Evolutionary conservation across 2,797 vertebrate species (phyloP), one percentile per base, ranked within the genome.

Genomic region (Acrossocheilus fasciatus): DNA sequence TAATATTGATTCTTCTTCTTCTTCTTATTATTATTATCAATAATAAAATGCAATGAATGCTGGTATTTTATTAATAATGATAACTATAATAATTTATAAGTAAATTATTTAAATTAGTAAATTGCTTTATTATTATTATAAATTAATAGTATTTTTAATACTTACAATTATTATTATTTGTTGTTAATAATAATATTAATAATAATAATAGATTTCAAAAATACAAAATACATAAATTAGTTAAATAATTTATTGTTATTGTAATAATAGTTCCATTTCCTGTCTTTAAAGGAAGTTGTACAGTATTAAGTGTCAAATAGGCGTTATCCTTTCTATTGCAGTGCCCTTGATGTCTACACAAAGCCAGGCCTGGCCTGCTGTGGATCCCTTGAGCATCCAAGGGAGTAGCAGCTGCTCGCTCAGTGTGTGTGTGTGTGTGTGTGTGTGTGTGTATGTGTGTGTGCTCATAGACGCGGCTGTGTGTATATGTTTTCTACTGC

Each of bases 331-430:
- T 92, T 92, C 91, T 91, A 86, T 95, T 94, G 88, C 93, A 96
- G 95, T 96, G 95, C 96, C 96, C 93, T 95, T 97, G 95, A 95
- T 96, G 92, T 96, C 96, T 66, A 92, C 93, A 91, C 96, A 96
- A 0, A 95, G 94, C 95, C 96, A 96, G 90, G 95, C 95, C 87
- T 94, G 95, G 92, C 96, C 96, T 90, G 94, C 96, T 41, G 95
- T 96, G 89, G 96, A 95, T 93, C 96, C 96, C 93, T 96, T 95
- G 93, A 95, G 96, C 93, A 97, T 96, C 93, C 94, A 95, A n/a
- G 96, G 96, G 94, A 97, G 96, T 96, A 97, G 93, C 94, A 94
- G 93, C 95, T 95, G 93, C 93, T 92, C 91, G 89, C 76, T 84
- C 80, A 91, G 54, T 59, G n/a, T 87, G n/a, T 76, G 69, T 82